Conservation (phyloP, 2,888 invertebrate genomes). For the Euspilapteryx auroguttella region DNA sequence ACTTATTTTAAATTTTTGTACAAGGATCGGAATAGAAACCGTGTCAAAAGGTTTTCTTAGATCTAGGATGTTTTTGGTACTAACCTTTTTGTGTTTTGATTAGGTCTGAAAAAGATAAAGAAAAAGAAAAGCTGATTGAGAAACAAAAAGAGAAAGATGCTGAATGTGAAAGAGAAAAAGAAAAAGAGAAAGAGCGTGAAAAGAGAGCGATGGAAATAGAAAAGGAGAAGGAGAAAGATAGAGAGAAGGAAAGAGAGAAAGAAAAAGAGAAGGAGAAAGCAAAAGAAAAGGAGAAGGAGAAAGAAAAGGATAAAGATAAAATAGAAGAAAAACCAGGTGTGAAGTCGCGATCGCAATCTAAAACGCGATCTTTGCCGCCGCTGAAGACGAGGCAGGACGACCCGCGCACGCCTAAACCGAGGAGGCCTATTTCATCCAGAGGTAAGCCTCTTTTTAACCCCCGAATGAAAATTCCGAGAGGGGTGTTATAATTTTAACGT, state of each 20-base stretch:
- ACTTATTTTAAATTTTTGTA: too few relatives aligned
- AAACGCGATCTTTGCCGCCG: conserved; percentile 28
- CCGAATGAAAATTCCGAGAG: too few relatives aligned
- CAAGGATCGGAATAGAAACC: too few relatives aligned
- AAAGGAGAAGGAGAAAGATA: conserved; percentile 18
- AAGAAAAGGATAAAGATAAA: conserved; percentile 14
- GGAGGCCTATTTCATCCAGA: conserved; percentile 33
- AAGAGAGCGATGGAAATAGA: conserved; percentile 16
- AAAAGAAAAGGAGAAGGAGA: conserved; percentile 12
- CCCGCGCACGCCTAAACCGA: conserved; percentile 28
- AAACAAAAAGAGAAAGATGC: conserved; percentile 26
- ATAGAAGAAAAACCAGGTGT: conserved; percentile 14
- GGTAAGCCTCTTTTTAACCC: conserved; percentile 21
- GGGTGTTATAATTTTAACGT: too few relatives aligned
- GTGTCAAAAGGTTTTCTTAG: too few relatives aligned
- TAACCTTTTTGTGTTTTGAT: too few relatives aligned
- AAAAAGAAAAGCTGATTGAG: conserved; percentile 16
- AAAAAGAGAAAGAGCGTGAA: conserved; percentile 7
- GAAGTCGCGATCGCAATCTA: conserved; percentile 40
- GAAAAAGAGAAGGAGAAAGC: conserved; percentile 12
- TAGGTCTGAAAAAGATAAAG: conserved; percentile 13
- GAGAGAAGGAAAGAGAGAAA: conserved; percentile 8
- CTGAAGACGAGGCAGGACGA: conserved; percentile 26
- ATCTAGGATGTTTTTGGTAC: too few relatives aligned
- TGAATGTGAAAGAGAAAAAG: conserved; percentile 12